phyloP scores from a whole-genome alignment of 2,113 vertebrate species.

The Ondatra zibethicus region DNA sequence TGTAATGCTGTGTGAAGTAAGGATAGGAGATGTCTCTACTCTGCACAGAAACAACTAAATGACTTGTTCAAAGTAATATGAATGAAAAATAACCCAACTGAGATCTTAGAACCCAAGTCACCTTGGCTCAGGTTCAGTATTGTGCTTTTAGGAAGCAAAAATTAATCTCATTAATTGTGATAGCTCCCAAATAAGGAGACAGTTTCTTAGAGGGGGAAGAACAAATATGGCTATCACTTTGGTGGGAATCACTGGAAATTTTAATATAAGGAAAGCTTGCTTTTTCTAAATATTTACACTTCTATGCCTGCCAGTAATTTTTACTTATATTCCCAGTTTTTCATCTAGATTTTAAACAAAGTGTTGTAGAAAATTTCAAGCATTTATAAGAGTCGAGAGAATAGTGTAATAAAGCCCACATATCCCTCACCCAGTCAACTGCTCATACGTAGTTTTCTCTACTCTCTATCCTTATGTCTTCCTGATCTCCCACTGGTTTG shows the following conservation, averaged over 20 bases:
- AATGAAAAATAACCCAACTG: not conserved
- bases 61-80: not conserved
- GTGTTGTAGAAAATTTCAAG: not conserved
- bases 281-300: conserved; percentile 40
- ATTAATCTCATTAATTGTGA: not conserved
- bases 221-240: not conserved
- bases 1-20: not conserved
- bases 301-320: not conserved
- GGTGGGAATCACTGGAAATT: not conserved
- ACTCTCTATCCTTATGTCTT: not conserved
- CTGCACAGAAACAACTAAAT: not conserved
- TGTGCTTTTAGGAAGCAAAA: not conserved
- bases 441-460: not conserved
- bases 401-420: not conserved
- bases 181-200: not conserved
- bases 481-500: not conserved
- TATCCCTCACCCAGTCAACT: not conserved
- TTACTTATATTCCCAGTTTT: not conserved
- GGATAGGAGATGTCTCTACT: too few relatives aligned
- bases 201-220: not conserved
- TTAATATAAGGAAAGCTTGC: not conserved
- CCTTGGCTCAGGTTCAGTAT: not conserved
- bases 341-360: not conserved
- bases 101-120: conserved; percentile 1
- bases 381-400: not conserved